These are phyloP conservation scores for Pollenia amentaria DNA, from an alignment of 2,888 invertebrate species.

Conservation along the genomic window DNA sequence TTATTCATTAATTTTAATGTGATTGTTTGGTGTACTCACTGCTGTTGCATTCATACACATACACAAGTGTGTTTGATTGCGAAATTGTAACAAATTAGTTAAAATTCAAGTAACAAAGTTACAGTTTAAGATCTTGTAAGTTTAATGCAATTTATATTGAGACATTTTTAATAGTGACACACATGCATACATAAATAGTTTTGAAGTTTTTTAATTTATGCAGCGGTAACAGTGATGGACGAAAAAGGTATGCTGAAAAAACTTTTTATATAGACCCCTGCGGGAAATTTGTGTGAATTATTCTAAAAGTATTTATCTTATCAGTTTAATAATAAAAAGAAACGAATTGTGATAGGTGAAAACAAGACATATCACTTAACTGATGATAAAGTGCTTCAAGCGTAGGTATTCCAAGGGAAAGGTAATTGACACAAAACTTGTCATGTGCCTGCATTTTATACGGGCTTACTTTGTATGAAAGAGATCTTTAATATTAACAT, in stretches of 20 bases:
- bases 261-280: too few relatives aligned
- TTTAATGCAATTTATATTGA: constrained; percentile 55
- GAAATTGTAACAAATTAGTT: constrained; percentile 44
- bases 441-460: too few relatives aligned
- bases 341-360: too few relatives aligned
- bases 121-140: constrained; percentile 19
- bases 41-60: not conserved
- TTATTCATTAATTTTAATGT: constrained; percentile 4
- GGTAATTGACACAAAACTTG: too few relatives aligned
- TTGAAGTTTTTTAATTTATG: not conserved
- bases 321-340: too few relatives aligned
- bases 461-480: too few relatives aligned
- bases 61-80: not conserved
- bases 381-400: too few relatives aligned
- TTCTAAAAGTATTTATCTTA: too few relatives aligned
- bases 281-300: too few relatives aligned
- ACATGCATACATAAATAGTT: not conserved
- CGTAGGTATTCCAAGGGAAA: too few relatives aligned
- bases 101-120: constrained; percentile 22
- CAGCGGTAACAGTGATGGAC: not conserved
- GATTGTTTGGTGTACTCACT: not conserved
- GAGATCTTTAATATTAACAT: too few relatives aligned
- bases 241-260: not conserved
- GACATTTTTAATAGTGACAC: constrained; percentile 28
- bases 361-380: too few relatives aligned